phyloP scores from a whole-genome alignment of 1,140 invertebrate species.

The Trichogramma pretiosum region DNA sequence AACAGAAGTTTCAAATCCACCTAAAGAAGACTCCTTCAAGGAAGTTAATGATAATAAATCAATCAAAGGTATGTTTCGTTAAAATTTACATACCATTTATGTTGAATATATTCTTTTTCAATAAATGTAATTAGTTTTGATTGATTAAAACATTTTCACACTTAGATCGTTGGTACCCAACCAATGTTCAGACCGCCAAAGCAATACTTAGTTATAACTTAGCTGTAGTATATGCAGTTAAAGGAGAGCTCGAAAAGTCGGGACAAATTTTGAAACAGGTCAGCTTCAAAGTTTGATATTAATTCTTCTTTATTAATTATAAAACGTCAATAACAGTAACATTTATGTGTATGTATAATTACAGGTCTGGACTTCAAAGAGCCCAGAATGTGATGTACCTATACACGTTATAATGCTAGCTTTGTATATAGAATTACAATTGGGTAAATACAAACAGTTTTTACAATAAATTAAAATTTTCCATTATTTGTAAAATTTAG shows the following conservation, averaged over 20 bases:
- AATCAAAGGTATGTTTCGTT: constrained; percentile 33
- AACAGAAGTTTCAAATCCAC: constrained; percentile 31
- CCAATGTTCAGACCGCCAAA: constrained; percentile 54
- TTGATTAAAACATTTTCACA: constrained; percentile 25
- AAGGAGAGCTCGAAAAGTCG: constrained; percentile 69
- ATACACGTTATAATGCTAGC: constrained; percentile 63
- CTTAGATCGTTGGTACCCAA: constrained; percentile 57
- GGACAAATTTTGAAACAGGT: constrained; percentile 58
- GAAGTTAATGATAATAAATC: constrained; percentile 34
- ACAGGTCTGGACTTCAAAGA: constrained; percentile 52
- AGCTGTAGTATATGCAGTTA: constrained; percentile 65
- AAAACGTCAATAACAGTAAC: not conserved
- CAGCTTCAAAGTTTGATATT: constrained; percentile 4
- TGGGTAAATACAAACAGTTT: constrained; percentile 45
- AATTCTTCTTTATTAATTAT: not conserved
- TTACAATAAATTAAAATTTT: not conserved
- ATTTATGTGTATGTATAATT: not conserved
- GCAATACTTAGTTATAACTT: constrained; percentile 71
- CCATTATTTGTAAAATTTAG: not conserved
- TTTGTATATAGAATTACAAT: constrained; percentile 62
- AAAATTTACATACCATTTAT: not conserved
- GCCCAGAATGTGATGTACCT: constrained; percentile 54
- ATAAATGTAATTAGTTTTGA: constrained; percentile 15
- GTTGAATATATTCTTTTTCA: not conserved
- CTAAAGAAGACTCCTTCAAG: constrained; percentile 34